Percentiles rank a stretch among this genome's conserved stretches.
Evolutionary conservation across 2,113 vertebrate genomes (phyloP).

Genomic region (Delphinapterus leucas): DNA sequence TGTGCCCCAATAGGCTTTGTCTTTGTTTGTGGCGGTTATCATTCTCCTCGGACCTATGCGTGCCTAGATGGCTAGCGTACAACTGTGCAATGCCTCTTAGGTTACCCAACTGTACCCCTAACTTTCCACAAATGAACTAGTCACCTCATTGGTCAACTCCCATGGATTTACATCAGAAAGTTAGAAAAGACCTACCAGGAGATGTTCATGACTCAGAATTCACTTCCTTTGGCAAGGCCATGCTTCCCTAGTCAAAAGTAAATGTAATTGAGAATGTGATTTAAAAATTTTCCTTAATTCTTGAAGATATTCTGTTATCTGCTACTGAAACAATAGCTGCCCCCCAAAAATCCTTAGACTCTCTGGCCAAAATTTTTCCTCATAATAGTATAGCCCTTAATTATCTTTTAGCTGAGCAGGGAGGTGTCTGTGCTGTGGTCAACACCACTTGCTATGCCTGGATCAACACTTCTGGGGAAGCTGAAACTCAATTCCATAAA

Average conservation of each 20-base stretch:
- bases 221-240: background rate
- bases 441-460: background rate
- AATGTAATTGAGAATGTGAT: background rate
- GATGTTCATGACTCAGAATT: background rate
- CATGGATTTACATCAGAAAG: background rate
- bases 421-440: background rate
- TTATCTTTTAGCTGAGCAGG: background rate
- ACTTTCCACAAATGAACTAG: background rate
- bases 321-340: background rate
- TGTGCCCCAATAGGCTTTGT: background rate
- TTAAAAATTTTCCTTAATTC: background rate
- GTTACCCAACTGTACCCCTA: background rate
- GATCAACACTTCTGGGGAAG: background rate
- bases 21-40: background rate
- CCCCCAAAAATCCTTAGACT: background rate
- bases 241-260: background rate
- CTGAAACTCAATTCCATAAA: background rate
- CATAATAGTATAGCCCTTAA: background rate
- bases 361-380: background rate
- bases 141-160: background rate
- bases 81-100: background rate
- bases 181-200: background rate
- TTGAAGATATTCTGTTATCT: background rate
- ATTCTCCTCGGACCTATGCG: background rate
- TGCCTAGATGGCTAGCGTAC: background rate